Evolutionary conservation across 1,140 invertebrate genomes (phyloP).

Genomic region (Portunus trituberculatus): DNA sequence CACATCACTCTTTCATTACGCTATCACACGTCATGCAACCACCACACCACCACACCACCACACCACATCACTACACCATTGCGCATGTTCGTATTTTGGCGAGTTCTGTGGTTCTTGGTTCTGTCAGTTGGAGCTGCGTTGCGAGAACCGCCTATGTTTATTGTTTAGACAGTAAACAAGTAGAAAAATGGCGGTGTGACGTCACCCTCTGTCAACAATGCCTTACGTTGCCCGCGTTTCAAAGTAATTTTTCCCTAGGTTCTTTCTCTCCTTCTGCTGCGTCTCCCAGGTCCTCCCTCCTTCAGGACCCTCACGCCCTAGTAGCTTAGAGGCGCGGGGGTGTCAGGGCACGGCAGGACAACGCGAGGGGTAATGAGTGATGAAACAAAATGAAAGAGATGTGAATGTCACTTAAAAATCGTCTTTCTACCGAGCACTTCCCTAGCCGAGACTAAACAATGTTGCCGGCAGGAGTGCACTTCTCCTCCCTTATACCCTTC

Average conservation of each 20-base stretch:
- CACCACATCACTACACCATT: no score
- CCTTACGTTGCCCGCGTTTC: conserved; percentile 72
- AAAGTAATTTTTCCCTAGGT: conserved; percentile 65
- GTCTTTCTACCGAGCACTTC: conserved; percentile 67
- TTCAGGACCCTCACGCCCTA: not conserved
- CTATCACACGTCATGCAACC: no score
- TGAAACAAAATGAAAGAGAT: conserved; percentile 72
- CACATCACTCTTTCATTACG: no score
- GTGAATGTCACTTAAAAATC: conserved; percentile 75
- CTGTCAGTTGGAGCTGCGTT: conserved; percentile 71
- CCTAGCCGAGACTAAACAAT: conserved; percentile 76
- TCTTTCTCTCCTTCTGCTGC: not conserved
- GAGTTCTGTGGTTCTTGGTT: conserved; percentile 64
- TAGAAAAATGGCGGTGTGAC: conserved; percentile 74
- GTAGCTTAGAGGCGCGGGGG: not conserved
- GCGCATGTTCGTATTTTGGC: conserved; percentile 52
- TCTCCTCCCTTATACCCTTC: not conserved
- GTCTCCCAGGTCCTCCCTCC: not conserved
- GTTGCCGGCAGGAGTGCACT: conserved; percentile 62
- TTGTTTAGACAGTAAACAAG: conserved; percentile 76
- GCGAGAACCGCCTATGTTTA: conserved; percentile 74
- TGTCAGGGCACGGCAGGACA: not conserved
- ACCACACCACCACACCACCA: not conserved
- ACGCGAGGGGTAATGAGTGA: not conserved
- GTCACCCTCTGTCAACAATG: conserved; percentile 74